Base-by-base conservation (phyloP, 1,140 invertebrate genomes). In the Halesus radiatus region DNA sequence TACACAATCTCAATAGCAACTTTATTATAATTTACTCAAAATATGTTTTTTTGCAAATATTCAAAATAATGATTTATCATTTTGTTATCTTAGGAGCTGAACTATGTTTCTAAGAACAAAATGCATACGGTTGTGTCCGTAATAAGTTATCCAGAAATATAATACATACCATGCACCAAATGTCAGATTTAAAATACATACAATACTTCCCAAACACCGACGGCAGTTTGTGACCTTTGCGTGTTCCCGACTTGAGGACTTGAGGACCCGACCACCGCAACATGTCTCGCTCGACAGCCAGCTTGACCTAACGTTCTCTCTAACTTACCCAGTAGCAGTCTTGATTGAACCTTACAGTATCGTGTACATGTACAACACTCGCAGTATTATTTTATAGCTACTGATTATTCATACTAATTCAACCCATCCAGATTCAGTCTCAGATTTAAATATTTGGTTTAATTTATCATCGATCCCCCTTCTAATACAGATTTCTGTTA, bases 381-480 rank as follows among this genome's bases (percentile, higher is more conserved):
- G 73, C 73, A 79, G 77, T 70, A 74, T 76, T 72, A 75, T 76
- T 45, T 50, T 72, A 75, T 56, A 81, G 60, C 79, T 83, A 83
- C 79, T 83, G 82, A 83, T 83, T 83, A 83, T 79, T 79, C 82
- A 81, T 74, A 72, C 76, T 81, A 83, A 81, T 80, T 83, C 62
- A 62, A 78, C 79, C 23, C 80, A 73, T 79, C 68, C 82, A 83
- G 74, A 74, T 81, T 83, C 82, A 83, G 82, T 83, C 82, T 83
- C 82, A 83, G 82, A 83, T 83, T 81, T 80, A 80, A 81, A 83
- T 83, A 83, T 83, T 83, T 83, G 82, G 82, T 83, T 81, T 81
- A 80, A 80, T 80, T 80, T 83, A 54, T 68, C 73, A 78, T 80
- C 80, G 76, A 75, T 83, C 78, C 73, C 80, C 70, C 82, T 62